Evolutionary conservation across 2,888 invertebrate species (phyloP).

Genomic region (Epiblema foenella): DNA sequence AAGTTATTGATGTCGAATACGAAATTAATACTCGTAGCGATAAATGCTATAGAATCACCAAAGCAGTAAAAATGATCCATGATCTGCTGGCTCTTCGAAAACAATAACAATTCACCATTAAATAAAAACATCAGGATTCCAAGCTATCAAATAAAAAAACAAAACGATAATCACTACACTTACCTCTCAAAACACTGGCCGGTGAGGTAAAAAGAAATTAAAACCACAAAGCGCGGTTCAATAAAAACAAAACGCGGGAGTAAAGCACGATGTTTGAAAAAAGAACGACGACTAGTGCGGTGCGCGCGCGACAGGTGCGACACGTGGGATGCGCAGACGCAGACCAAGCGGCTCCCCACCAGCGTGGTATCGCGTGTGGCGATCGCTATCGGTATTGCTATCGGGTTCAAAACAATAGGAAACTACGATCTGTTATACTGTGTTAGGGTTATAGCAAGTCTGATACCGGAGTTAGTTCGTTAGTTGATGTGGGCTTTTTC

Average conservation of each 20-base stretch:
- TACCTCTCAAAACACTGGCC: slow-evolving; percentile 10
- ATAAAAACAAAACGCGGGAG: slow-evolving; percentile 6
- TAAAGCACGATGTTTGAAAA: slow-evolving; percentile 1
- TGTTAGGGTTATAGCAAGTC: background rate
- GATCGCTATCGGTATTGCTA: slow-evolving; percentile 9
- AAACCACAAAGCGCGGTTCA: slow-evolving; percentile 6
- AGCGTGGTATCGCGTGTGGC: slow-evolving; percentile 14
- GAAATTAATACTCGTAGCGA: no score
- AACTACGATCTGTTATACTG: background rate
- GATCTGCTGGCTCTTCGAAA: background rate
- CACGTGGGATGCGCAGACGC: slow-evolving; percentile 32
- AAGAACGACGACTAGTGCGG: slow-evolving; percentile 18
- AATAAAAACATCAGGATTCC: background rate
- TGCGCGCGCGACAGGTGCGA: slow-evolving; percentile 31
- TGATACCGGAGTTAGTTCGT: background rate
- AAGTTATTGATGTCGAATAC: no score
- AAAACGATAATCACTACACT: slow-evolving; percentile 8
- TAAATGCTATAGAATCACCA: no score
- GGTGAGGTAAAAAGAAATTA: background rate
- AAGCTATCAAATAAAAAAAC: background rate
- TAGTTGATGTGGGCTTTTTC: no score
- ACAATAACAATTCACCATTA: background rate
- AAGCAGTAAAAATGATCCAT: background rate
- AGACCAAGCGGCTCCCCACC: slow-evolving; percentile 40
- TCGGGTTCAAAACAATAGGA: background rate